Evolutionary conservation across 1,140 invertebrate genomes (phyloP), one percentile per base, ranked within the genome.

Genomic region (Pseudobourletiella spinata): DNA sequence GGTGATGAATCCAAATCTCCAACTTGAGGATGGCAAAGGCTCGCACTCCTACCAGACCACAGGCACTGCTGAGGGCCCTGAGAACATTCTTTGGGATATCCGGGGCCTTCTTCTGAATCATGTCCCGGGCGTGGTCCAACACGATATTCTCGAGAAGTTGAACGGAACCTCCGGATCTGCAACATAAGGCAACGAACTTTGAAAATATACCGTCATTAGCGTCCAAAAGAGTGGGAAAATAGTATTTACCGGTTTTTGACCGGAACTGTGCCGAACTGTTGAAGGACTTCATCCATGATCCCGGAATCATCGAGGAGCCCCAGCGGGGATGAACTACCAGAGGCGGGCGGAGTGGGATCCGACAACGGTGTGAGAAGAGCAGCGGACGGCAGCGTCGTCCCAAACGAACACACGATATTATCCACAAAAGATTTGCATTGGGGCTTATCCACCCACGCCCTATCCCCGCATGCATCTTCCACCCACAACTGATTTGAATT

Each of bases 1-100:
- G 91, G 77, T 95, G 96, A 72, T 95, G 92, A 26, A 98, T 78
- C 94, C 94, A 97, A 62, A 87, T 83, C 75, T 98, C 95, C 1
- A 98, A 76, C 24, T 87, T 83, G 15, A 86, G 84, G 8, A 88
- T 84, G 8, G 88, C 86, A 46, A 91, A 82, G 52, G 86, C 81
- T 26, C 94, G 81, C 44, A 95, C 85, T 28, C 42, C 61, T 2
- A n/a, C 8, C 0, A 65, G 32, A 1, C 63, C 66, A 61, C 62
- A 65, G 1, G 60, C 26, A 2, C 44, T 42, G 25, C 25, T 48
- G 4, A 70, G 52, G 2, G 59, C 55, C 15, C 51, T 59, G 3
- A 67, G n/a, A 14, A 67, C 29, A 57, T 69, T 66, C n/a, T 46
- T 43, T 3, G 65, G 65, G 3, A 69, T 30, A 24, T 69, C 64